Evolutionary conservation across 2,797 vertebrate genomes (phyloP).

Genomic region (Streptopelia turtur): DNA sequence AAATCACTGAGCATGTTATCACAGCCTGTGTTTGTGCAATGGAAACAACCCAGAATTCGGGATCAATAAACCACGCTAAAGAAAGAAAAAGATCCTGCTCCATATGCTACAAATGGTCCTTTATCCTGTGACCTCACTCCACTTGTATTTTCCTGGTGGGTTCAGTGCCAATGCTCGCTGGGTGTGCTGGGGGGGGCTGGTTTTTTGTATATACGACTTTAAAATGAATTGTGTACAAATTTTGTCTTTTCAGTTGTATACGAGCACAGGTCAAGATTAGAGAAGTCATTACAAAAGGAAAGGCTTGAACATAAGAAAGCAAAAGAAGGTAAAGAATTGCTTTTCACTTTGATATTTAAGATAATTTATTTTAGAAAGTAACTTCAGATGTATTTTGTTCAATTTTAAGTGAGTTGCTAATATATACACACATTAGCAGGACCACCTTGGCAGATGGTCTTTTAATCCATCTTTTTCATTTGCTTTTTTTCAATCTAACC

Average conservation of each 20-base stretch:
- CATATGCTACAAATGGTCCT: neutral
- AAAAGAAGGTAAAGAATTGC: slow-evolving; percentile 89
- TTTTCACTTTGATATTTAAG: neutral
- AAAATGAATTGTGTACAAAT: neutral
- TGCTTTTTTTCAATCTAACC: neutral
- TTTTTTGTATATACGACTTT: neutral
- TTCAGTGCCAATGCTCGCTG: neutral
- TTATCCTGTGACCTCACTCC: neutral
- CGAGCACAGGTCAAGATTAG: slow-evolving; percentile 96
- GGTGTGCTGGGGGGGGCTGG: neutral
- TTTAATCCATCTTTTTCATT: neutral
- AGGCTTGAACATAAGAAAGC: slow-evolving; percentile 97
- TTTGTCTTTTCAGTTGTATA: slow-evolving; percentile 88
- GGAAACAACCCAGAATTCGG: neutral
- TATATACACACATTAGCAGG: neutral
- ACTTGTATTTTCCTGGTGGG: neutral
- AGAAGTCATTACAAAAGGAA: slow-evolving; percentile 98
- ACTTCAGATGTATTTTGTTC: neutral
- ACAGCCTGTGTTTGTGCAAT: rapidly evolving
- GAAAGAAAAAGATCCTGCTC: neutral
- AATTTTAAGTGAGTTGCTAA: neutral
- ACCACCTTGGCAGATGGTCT: neutral
- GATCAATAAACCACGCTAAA: neutral
- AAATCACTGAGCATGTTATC: neutral
- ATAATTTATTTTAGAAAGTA: neutral